Base-by-base conservation (phyloP, 2,888 invertebrate genomes). In the Tachina fera region DNA sequence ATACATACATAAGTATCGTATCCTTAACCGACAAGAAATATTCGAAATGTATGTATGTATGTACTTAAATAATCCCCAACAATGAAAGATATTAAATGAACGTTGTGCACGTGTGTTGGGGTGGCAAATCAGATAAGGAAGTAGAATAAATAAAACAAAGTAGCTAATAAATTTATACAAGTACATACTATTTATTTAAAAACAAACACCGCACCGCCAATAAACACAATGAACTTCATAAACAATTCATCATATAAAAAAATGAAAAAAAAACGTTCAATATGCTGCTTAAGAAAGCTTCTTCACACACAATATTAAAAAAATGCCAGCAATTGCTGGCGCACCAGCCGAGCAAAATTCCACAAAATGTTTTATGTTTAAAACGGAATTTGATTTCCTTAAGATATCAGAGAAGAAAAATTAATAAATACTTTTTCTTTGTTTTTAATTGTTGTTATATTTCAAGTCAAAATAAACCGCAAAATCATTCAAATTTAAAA, bases 401-500 rank as follows among this genome's bases (percentile, higher is more conserved):
- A 67, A 67, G 19, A 58, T 41, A 45, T 72, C 31, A 4, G 10
- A 4, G 10, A 60, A 3, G 13, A 68, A 49, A 11, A 41, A 77
- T 1, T n/a, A 31, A 39, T 3, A 13, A 51, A 60, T 19, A 19
- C 9, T 10, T 22, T 71, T 63, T 22, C 43, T 53, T 65, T 63
- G 53, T 43, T 39, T 39, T 14, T 72, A 47, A 0, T 65, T 76
- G 72, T 81, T 56, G 70, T 82, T 53, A 9, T 49, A 78, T 61
- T 68, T 70, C 14, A 75, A 71, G 56, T 19, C 13, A 77, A 77
- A 77, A 84, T 53, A 53, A 53, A 41, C 49, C 49, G 74, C 51
- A 68, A 74, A 68, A 85, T 78, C 58, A 71, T 74, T 68, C 63
- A 70, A 78, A 65, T 71, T 47, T 58, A 82, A 78, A 51, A 65